These are phyloP conservation scores for Amaurobius ferox DNA, from an alignment of 2,888 invertebrate genomes.

Conservation along the genomic window DNA sequence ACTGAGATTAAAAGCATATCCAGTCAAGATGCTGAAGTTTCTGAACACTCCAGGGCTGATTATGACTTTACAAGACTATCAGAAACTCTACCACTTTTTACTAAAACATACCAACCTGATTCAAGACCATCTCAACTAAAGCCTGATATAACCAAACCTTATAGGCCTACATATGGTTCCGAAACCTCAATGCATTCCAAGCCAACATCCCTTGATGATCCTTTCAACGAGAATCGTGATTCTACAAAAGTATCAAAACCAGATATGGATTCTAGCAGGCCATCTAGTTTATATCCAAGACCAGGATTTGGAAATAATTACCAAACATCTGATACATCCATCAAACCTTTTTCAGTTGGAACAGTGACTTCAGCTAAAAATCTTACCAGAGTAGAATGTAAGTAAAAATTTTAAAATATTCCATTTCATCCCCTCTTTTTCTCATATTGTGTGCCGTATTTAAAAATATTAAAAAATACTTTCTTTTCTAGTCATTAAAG, in stretches of 20 bases:
- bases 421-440: too few relatives aligned
- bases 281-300: slow-evolving; percentile 28
- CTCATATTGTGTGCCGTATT: too few relatives aligned
- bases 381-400: slow-evolving; percentile 57
- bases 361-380: slow-evolving; percentile 39
- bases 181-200: not conserved
- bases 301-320: slow-evolving; percentile 38
- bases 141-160: not conserved
- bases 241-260: slow-evolving; percentile 3
- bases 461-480: not conserved
- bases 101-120: not conserved
- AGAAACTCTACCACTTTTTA: not conserved
- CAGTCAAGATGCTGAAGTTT: not conserved
- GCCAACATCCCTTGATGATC: not conserved
- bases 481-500: slow-evolving; percentile 87
- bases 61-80: slow-evolving; percentile 53
- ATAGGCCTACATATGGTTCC: slow-evolving; percentile 8
- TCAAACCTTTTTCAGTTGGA: slow-evolving; percentile 38
- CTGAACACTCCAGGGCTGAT: slow-evolving; percentile 44
- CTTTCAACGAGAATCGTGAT: not conserved
- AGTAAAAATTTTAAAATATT: slow-evolving; percentile 22
- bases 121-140: not conserved
- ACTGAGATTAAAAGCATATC: slow-evolving; percentile 2
- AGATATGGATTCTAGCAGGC: slow-evolving; percentile 18
- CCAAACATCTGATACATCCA: slow-evolving; percentile 6